These are phyloP conservation scores for Melitaea athalia DNA, from an alignment of 2,888 invertebrate species.

Conservation along the genomic window DNA sequence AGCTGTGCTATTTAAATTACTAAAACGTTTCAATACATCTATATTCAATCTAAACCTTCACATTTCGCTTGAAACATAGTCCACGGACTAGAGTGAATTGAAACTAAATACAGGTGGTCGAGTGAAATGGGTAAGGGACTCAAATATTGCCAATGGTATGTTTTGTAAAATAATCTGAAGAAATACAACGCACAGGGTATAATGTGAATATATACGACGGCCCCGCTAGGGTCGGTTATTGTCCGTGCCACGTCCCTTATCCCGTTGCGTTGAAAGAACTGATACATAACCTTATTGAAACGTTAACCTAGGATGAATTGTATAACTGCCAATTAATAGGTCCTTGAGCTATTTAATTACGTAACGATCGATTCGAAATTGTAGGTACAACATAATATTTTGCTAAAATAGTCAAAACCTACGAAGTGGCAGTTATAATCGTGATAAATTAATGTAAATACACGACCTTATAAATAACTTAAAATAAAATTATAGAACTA, in stretches of 20 bases:
- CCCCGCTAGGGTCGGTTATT: slow-evolving; percentile 50
- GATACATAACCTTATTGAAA: slow-evolving; percentile 69
- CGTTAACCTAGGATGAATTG: slow-evolving; percentile 65
- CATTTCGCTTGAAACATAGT: slow-evolving; percentile 47
- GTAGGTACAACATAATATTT: slow-evolving; percentile 27
- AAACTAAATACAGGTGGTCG: slow-evolving; percentile 64
- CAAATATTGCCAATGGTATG: slow-evolving; percentile 71
- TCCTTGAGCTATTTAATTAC: slow-evolving; percentile 32
- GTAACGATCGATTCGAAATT: slow-evolving; percentile 26
- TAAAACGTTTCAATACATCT: slow-evolving; percentile 57
- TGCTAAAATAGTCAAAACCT: slow-evolving; percentile 44
- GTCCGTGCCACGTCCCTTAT: slow-evolving; percentile 77
- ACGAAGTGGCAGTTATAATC: slow-evolving; percentile 69
- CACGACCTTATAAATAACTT: slow-evolving; percentile 74
- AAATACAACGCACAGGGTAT: slow-evolving; percentile 79
- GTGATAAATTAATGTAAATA: slow-evolving; percentile 69
- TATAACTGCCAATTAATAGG: slow-evolving; percentile 71
- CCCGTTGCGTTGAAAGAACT: slow-evolving; percentile 73
- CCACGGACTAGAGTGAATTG: slow-evolving; percentile 56
- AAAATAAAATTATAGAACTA: slow-evolving; percentile 76
- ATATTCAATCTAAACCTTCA: slow-evolving; percentile 57
- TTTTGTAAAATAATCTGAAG: slow-evolving; percentile 73
- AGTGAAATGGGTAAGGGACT: slow-evolving; percentile 75
- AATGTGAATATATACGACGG: slow-evolving; percentile 67
- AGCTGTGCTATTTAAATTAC: slow-evolving; percentile 38